Evolutionary conservation across 2,113 vertebrate genomes (phyloP).

Genomic region (Callionymus lyra): DNA sequence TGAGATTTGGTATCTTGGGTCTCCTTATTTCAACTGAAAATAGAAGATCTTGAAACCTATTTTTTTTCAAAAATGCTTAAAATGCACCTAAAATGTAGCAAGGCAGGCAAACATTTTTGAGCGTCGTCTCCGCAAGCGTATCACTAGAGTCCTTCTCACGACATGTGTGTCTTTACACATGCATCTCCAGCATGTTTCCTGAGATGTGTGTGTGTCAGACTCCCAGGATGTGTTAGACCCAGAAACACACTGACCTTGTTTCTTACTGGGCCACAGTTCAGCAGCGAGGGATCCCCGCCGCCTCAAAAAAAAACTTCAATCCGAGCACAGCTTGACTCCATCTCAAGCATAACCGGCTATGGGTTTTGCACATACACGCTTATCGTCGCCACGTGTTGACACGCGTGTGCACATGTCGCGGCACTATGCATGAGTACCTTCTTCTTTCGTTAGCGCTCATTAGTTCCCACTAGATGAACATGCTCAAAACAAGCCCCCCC

Average conservation of each 20-base stretch:
- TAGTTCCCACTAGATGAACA: conserved; percentile 60
- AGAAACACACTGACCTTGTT: conserved; percentile 57
- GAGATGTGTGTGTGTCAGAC: conserved; percentile 16
- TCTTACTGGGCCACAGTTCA: conserved; percentile 52
- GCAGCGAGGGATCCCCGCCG: conserved; percentile 21
- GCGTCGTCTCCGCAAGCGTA: neutral
- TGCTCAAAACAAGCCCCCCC: conserved; percentile 50
- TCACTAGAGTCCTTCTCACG: conserved; percentile 1
- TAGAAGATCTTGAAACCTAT: no score
- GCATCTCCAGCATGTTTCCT: conserved; percentile 2
- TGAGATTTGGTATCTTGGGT: no score
- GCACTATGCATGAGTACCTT: conserved; percentile 43
- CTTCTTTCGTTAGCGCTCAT: conserved; percentile 38
- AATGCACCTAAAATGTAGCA: no score
- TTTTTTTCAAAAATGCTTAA: no score
- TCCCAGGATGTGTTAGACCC: conserved; percentile 23
- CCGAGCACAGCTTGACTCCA: conserved; percentile 46
- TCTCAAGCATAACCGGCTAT: conserved; percentile 15
- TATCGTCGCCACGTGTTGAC: neutral
- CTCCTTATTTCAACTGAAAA: no score
- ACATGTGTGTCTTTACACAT: neutral
- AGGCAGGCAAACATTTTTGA: no score
- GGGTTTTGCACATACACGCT: neutral
- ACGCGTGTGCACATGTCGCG: conserved; percentile 2
- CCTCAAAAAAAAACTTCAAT: conserved; percentile 35